phyloP scores from a whole-genome alignment of 2,888 invertebrate genomes.

The Trissonchulus sp. region DNA sequence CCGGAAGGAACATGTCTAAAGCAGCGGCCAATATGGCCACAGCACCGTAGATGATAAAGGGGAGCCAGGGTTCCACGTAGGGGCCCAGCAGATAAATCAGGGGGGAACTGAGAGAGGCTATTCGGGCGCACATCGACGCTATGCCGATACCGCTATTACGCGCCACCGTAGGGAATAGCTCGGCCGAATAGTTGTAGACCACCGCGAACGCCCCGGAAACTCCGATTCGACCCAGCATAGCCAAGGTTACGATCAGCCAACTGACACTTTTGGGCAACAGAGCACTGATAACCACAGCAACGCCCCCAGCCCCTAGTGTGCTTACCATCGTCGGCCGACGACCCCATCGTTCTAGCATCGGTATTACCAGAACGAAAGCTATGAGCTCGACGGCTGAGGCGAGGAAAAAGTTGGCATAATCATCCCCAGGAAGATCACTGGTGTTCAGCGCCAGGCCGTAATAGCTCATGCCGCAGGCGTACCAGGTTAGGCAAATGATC shows the following conservation, averaged over 20 bases:
- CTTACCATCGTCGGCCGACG: conserved; percentile 8
- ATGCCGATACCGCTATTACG: conserved; percentile 30
- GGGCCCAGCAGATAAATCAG: conserved; percentile 30
- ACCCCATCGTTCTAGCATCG: conserved; percentile 29
- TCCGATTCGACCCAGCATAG: conserved; percentile 26
- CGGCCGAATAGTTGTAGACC: conserved; percentile 32
- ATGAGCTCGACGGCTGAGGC: conserved; percentile 30
- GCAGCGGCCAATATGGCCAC: conserved; percentile 11
- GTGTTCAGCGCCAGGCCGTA: conserved; percentile 34
- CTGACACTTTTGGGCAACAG: background rate
- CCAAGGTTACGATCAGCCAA: conserved; percentile 24
- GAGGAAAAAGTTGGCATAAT: conserved; percentile 32
- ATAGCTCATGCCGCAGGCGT: conserved; percentile 31
- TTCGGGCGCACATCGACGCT: conserved; percentile 27
- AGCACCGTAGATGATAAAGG: conserved; percentile 24
- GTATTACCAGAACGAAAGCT: conserved; percentile 24
- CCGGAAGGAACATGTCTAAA: conserved; percentile 1
- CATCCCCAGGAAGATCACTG: conserved; percentile 29
- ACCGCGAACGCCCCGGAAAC: conserved; percentile 31
- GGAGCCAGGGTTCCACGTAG: conserved; percentile 13
- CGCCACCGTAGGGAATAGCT: conserved; percentile 33
- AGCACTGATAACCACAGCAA: conserved; percentile 9
- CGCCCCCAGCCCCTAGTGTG: conserved; percentile 22
- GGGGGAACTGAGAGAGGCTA: conserved; percentile 30
- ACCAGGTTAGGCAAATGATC: conserved; percentile 13